Evolutionary conservation across 1,140 invertebrate genomes (phyloP).

Genomic region (Neodiprion virginianus): DNA sequence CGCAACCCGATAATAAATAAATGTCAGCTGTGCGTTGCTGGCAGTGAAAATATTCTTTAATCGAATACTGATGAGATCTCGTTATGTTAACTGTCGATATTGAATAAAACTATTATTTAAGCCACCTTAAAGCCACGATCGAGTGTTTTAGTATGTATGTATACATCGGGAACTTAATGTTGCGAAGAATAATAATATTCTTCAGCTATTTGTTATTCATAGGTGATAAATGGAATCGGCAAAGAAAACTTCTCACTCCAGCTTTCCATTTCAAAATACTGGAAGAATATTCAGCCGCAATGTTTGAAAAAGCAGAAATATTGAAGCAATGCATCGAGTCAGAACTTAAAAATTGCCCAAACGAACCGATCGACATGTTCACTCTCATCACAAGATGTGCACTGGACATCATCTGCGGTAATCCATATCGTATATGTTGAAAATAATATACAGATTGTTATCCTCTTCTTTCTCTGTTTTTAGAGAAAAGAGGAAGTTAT

Average conservation of each 20-base stretch:
- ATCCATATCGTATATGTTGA: slow-evolving; percentile 31
- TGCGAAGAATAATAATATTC: not conserved
- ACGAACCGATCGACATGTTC: slow-evolving; percentile 68
- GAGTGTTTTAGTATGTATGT: not conserved
- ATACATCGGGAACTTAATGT: not conserved
- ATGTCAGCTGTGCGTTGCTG: not conserved
- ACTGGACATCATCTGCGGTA: slow-evolving; percentile 83
- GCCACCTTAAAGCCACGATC: no score
- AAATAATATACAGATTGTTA: no score
- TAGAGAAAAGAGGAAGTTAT: no score
- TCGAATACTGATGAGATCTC: not conserved
- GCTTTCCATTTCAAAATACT: slow-evolving; percentile 89
- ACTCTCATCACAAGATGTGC: slow-evolving; percentile 72
- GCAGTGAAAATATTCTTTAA: not conserved
- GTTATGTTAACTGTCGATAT: no score
- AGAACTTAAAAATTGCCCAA: slow-evolving; percentile 51
- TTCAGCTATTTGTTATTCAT: not conserved
- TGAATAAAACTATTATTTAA: no score
- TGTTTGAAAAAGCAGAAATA: slow-evolving; percentile 75
- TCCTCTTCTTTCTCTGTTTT: no score
- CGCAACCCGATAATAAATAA: not conserved
- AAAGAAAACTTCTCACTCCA: slow-evolving; percentile 83
- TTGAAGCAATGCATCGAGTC: slow-evolving; percentile 62
- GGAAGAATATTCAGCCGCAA: slow-evolving; percentile 76
- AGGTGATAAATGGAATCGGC: slow-evolving; percentile 79